A percentile compares a stretch with the other conserved stretches of the same genome.
These are phyloP conservation scores for Heliconius ismenius DNA, from an alignment of 2,888 invertebrate genomes.

Conservation along the genomic window DNA sequence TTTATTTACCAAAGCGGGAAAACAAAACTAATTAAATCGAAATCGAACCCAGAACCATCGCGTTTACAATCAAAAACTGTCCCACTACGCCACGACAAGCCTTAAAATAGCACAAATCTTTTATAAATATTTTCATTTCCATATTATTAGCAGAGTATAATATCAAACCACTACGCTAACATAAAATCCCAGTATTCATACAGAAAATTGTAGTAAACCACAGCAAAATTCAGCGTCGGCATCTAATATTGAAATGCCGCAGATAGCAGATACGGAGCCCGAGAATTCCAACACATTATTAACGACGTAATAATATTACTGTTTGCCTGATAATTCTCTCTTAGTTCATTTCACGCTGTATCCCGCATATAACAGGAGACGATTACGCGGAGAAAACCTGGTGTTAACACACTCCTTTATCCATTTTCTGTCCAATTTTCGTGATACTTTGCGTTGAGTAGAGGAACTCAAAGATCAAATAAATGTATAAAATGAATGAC, in stretches of 20 bases:
- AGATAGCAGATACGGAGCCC: slow-evolving; percentile 34
- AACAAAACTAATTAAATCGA: too few species aligned
- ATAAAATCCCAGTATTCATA: slow-evolving; percentile 5
- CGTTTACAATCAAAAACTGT: too few species aligned
- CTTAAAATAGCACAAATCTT: neutral
- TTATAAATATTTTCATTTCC: neutral
- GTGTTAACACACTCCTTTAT: neutral
- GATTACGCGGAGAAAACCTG: neutral
- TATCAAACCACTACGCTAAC: neutral
- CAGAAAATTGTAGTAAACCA: neutral
- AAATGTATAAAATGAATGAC: too few species aligned
- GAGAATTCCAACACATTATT: slow-evolving; percentile 41
- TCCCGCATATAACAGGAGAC: neutral
- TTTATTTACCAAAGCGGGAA: too few species aligned
- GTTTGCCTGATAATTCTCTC: neutral
- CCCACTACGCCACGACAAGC: too few species aligned
- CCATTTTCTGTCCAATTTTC: neutral
- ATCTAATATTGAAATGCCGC: slow-evolving; percentile 32
- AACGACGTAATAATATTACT: slow-evolving; percentile 30
- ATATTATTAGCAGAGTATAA: neutral
- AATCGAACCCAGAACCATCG: too few species aligned
- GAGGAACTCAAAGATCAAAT: neutral
- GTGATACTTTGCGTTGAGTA: neutral
- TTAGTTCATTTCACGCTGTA: neutral
- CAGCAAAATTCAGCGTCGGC: slow-evolving; percentile 19